Percentiles rank a stretch among this genome's conserved stretches.
phyloP scores from a whole-genome alignment of 2,797 vertebrate genomes.

The Cynodonichthys magdalenae region DNA sequence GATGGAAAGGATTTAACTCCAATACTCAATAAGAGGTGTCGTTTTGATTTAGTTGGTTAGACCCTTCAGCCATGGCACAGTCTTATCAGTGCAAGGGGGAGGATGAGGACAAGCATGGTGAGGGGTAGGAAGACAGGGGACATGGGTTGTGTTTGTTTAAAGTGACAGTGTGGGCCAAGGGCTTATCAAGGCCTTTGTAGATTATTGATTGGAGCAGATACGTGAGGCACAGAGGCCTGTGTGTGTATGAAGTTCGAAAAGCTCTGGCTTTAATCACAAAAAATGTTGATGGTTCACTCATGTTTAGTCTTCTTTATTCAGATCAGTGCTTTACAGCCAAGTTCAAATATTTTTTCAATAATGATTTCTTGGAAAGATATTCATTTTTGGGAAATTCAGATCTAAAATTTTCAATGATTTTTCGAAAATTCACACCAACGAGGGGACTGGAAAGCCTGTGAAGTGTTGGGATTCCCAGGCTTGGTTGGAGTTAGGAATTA shows the following conservation, averaged over 20 bases:
- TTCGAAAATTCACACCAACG: conserved; percentile 3
- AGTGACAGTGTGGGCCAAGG: conserved; percentile 88
- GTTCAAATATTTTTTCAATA: conserved; percentile 16
- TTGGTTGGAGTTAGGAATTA: conserved; percentile 76
- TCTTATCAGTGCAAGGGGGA: conserved; percentile 71
- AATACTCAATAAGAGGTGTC: conserved; percentile 64
- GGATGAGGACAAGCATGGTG: conserved; percentile 38
- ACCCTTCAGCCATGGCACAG: conserved; percentile 86
- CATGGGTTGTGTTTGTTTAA: conserved; percentile 94
- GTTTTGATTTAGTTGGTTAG: conserved; percentile 81
- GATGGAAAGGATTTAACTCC: conserved; percentile 4
- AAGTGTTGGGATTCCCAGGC: conserved; percentile 74
- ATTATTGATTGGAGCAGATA: conserved; percentile 95
- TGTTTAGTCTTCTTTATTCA: not conserved
- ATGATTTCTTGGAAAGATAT: not conserved
- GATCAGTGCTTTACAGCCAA: conserved; percentile 9
- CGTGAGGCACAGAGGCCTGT: conserved; percentile 68
- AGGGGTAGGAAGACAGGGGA: conserved; percentile 83
- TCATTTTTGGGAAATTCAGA: not conserved
- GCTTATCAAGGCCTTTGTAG: conserved; percentile 95
- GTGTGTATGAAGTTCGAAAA: conserved; percentile 75
- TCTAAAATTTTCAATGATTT: conserved; percentile 12
- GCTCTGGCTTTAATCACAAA: conserved; percentile 62
- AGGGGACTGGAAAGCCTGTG: conserved; percentile 45
- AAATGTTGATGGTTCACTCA: conserved; percentile 31